Conservation (phyloP, 2,113 vertebrate species). For the Vireo altiloquus region DNA sequence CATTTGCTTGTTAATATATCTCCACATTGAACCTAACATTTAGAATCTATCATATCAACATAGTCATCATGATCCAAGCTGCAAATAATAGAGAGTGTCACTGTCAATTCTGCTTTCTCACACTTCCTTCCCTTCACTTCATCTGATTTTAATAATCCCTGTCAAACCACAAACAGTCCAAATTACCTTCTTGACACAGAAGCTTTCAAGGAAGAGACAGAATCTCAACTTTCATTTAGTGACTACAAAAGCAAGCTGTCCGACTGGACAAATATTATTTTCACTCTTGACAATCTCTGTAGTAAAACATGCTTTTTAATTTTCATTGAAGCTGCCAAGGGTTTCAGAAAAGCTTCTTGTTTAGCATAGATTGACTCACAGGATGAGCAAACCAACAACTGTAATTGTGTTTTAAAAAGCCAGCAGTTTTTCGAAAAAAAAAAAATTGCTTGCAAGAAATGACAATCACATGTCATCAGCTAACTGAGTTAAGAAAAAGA, state of each 20-base stretch:
- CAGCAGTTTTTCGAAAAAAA: slow-evolving; percentile 50
- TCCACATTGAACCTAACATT: slow-evolving; percentile 79
- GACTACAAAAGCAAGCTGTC: slow-evolving; percentile 95
- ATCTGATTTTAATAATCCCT: slow-evolving; percentile 99
- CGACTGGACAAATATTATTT: slow-evolving; percentile 99
- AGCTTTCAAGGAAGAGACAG: slow-evolving; percentile 87
- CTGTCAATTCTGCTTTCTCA: slow-evolving; percentile 95
- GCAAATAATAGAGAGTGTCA: slow-evolving; percentile 96
- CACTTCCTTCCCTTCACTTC: slow-evolving; percentile 85
- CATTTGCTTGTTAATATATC: slow-evolving; percentile 77
- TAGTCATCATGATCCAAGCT: slow-evolving; percentile 91
- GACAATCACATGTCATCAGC: slow-evolving; percentile 58
- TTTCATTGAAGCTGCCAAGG: slow-evolving; percentile 77
- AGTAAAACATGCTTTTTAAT: slow-evolving; percentile 90
- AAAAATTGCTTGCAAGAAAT: slow-evolving; percentile 23
- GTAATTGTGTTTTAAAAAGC: slow-evolving; percentile 74
- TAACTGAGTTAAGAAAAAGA: slow-evolving; percentile 72
- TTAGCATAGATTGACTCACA: slow-evolving; percentile 73
- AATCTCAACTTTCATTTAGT: slow-evolving; percentile 99
- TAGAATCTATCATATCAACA: slow-evolving; percentile 79
- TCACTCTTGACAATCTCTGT: slow-evolving; percentile 89
- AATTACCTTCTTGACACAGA: slow-evolving; percentile 89
- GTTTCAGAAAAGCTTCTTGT: slow-evolving; percentile 75
- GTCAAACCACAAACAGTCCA: slow-evolving; percentile 96
- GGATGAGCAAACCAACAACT: slow-evolving; percentile 81